Base-by-base conservation (phyloP, 2,113 vertebrate genomes). In the Sinocyclocheilus rhinocerous region DNA sequence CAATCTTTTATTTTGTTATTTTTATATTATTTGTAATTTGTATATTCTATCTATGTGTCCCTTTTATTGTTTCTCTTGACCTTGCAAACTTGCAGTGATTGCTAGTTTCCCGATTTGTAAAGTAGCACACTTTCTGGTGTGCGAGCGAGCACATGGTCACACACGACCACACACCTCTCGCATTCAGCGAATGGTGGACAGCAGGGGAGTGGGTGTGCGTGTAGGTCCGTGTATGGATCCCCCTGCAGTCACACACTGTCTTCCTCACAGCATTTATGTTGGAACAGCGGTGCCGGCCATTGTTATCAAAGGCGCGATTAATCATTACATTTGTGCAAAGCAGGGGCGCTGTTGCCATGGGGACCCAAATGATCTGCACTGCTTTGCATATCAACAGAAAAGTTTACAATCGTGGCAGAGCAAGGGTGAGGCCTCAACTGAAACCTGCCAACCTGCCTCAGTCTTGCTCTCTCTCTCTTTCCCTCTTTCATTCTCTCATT, bases 351-450 rank as follows among this genome's bases (percentile, higher is more conserved):
- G 89, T 95, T 92, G 90, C 91, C 84, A 92, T 92, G 91, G 91
- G 89, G 90, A 91, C 90, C 87, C 90, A 85, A 92, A 90, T 93
- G 83, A 92, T 91, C 89, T 87, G 63, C 84, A 78, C 91, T 91
- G 91, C 89, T 94, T 94, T 94, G 92, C 93, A 93, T 94, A 91
- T 94, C 92, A 93, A 92, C 90, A 93, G 91, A 77, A 91, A 92
- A n/a, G n/a, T 94, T 93, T 91, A 91, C 90, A 89, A 89, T 91
- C 88, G 77, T 83, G 85, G 86, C 84, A 42, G 24, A 88, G 84
- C 83, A 65, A 77, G 86, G 85, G 78, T 22, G 73, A 84, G 86
- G 73, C 55, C 80, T 75, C 76, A 88, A 85, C 89, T 73, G 86
- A 89, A 84, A 85, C 88, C 87, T 76, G 87, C 73, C 59, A 26